These are phyloP conservation scores for Macrophya alboannulata DNA, from an alignment of 2,888 invertebrate species.

Conservation along the genomic window DNA sequence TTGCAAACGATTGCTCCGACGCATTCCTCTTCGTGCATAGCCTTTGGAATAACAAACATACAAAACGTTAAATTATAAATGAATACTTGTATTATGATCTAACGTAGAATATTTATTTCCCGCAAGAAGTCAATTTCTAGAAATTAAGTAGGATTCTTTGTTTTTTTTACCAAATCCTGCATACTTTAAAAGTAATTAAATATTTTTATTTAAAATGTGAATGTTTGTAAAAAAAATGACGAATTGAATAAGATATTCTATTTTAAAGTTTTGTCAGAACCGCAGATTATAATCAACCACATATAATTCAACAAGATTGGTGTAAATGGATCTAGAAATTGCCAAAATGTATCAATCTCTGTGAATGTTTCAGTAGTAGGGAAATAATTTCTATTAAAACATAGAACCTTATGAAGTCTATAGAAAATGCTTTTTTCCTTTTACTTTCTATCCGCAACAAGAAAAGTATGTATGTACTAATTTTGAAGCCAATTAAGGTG, in stretches of 20 bases:
- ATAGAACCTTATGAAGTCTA: background rate
- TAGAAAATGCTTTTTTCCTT: background rate
- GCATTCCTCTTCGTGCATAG: constrained; percentile 92
- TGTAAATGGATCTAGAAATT: background rate
- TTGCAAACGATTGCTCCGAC: constrained; percentile 99
- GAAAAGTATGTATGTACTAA: background rate
- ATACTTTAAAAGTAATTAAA: background rate
- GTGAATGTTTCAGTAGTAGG: background rate
- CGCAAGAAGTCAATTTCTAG: background rate
- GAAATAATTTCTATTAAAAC: background rate
- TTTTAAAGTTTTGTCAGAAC: too few relatives aligned
- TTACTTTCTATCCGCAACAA: background rate
- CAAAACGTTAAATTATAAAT: constrained; percentile 54
- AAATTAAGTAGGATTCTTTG: background rate
- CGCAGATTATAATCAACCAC: too few relatives aligned
- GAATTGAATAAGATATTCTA: background rate
- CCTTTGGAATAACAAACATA: constrained; percentile 81
- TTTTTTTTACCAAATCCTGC: background rate
- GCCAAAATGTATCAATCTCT: background rate
- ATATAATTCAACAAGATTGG: too few relatives aligned
- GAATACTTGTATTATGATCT: constrained; percentile 57
- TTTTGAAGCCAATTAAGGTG: background rate
- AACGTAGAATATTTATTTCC: too few relatives aligned
- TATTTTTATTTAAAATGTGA: background rate
- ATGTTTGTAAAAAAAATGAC: background rate